Evolutionary conservation across 2,113 vertebrate genomes (phyloP), one percentile per base, ranked within the genome.

Genomic region (Sterna hirundo): DNA sequence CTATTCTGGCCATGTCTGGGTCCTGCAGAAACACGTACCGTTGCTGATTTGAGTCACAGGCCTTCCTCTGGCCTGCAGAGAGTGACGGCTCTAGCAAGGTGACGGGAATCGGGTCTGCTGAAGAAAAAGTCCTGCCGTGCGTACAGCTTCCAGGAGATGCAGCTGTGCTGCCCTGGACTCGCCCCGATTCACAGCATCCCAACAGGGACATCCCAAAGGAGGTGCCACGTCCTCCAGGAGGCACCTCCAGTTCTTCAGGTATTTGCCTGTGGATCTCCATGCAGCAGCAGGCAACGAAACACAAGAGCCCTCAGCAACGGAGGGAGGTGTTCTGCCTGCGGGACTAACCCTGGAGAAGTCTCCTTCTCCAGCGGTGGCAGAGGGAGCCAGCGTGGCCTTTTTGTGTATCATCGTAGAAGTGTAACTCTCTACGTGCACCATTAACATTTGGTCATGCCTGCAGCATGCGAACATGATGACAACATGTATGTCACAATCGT

Each of bases 401-500:
- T 6, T 30, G 29, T 32, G 19, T 15, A 3, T 71, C 65, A 12
- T 25, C 64, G 36, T 42, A 1, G 29, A 42, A 47, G 65, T 17
- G 1, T 7, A 72, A 14, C 27, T 66, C 38, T 70, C 85, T 1
- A 3, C 34, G 19, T 52, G 68, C n/a, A 4, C 21, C 47, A 62
- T 69, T 47, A 71, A 36, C 54, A 30, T 0, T 40, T 65, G 66
- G 47, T 81, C 74, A 5, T 46, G 64, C 69, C 81, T 86, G 88
- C 83, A 58, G 88, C 64, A 44, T 0, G 69, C 4, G 6, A 91
- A 82, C 81, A 82, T 96, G 89, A 75, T 85, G 92, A 94, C 94
- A 96, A 94, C 57, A 38, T 82, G 75, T 79, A 42, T 65, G 65
- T 93, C 93, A 96, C 88, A 94, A 95, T 1, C 69, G 77, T 93